These are phyloP conservation scores for Hyperoplus lanceolatus DNA, from an alignment of 2,797 vertebrate species.

Conservation along the genomic window DNA sequence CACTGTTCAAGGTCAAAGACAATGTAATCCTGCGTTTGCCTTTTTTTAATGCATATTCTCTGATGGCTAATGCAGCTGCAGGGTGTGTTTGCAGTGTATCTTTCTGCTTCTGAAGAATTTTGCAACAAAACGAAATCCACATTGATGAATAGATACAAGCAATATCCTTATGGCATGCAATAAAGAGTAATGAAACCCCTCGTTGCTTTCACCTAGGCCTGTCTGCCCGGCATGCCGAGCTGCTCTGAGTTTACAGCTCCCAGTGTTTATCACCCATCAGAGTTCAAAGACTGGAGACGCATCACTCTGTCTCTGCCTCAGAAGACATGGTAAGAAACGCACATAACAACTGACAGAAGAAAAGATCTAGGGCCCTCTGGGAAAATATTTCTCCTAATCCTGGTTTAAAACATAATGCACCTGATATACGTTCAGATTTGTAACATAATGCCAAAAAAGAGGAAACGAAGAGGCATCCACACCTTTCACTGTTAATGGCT, in stretches of 20 bases:
- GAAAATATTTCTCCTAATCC: conserved; percentile 18
- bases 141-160: not conserved
- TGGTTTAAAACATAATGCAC: conserved; percentile 9
- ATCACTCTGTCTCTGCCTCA: conserved; percentile 94
- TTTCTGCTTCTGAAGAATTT: conserved; percentile 22
- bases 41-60: conserved; percentile 35
- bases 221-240: conserved; percentile 98
- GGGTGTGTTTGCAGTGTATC: conserved; percentile 2
- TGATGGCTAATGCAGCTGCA: conserved; percentile 17
- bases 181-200: conserved; percentile 16
- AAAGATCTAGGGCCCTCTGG: conserved; percentile 11
- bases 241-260: conserved; percentile 97
- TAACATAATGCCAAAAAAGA: conserved; percentile 19
- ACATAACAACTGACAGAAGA: conserved; percentile 18
- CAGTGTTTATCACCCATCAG: conserved; percentile 96
- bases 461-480: not conserved
- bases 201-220: conserved; percentile 86
- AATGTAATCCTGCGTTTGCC: conserved; percentile 39
- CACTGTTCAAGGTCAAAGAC: conserved; percentile 68
- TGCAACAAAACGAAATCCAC: conserved; percentile 17
- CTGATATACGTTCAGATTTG: conserved; percentile 13
- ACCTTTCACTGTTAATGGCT: conserved; percentile 12
- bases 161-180: not conserved
- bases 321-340: conserved; percentile 93
- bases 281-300: conserved; percentile 96